Conservation (phyloP, 2,888 invertebrate genomes). For the Plutella xylostella region DNA sequence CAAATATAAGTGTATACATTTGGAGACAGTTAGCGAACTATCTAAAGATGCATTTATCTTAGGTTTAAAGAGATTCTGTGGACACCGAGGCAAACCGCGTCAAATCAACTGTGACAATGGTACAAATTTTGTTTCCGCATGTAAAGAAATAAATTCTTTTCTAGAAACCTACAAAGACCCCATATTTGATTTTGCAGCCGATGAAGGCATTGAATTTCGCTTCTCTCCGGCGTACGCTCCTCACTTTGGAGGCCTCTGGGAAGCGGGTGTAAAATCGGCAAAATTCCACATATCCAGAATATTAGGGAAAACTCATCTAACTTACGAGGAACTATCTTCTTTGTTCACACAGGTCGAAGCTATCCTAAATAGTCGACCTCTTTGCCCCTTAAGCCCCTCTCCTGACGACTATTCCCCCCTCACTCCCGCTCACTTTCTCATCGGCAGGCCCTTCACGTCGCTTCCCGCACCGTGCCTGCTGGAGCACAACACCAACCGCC, state of each 20-base stretch:
- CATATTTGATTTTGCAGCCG: not conserved
- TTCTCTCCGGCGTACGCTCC: not conserved
- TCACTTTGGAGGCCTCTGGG: not conserved
- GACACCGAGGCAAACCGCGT: not conserved
- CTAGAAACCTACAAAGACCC: not conserved
- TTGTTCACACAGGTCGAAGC: constrained; percentile 17
- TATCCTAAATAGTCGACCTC: constrained; percentile 19
- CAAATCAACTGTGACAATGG: constrained; percentile 5
- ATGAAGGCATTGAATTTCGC: not conserved
- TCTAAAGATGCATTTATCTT: not conserved
- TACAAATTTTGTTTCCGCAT: not conserved
- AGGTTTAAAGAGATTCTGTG: not conserved
- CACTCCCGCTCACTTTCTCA: constrained; percentile 20
- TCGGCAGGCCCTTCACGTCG: constrained; percentile 17
- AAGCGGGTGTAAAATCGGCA: no score
- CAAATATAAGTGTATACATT: not conserved
- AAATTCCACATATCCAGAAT: constrained; percentile 4
- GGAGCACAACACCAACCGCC: not conserved
- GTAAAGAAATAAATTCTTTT: not conserved
- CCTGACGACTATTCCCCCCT: constrained; percentile 18
- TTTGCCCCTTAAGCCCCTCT: constrained; percentile 17
- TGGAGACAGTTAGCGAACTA: not conserved
- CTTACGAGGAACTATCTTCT: constrained; percentile 5
- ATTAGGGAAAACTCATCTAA: constrained; percentile 6
- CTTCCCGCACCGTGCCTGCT: constrained; percentile 5